These are phyloP conservation scores for Beroe ovata DNA, from an alignment of 37 sponge, comb jelly and placozoan species.

Conservation along the genomic window DNA sequence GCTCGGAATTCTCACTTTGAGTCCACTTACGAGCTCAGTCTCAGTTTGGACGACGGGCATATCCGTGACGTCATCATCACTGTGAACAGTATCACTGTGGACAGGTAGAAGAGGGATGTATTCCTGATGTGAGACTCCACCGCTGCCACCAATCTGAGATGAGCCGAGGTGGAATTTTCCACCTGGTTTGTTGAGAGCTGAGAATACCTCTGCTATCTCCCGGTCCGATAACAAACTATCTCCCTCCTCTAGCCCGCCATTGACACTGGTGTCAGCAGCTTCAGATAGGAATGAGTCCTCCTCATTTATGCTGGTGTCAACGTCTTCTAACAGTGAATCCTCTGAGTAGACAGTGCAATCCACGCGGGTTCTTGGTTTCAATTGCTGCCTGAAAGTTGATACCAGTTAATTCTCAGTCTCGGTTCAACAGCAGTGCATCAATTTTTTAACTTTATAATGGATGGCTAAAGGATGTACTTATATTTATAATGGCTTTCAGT, in stretches of 20 bases:
- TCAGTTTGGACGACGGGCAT: background rate
- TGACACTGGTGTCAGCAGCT: background rate
- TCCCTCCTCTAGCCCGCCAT: background rate
- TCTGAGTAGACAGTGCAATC: too few species aligned
- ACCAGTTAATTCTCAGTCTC: too few species aligned
- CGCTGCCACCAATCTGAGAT: background rate
- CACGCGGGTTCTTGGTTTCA: slow-evolving; percentile 9
- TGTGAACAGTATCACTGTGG: background rate
- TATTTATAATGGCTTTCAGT: too few species aligned
- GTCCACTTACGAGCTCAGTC: background rate
- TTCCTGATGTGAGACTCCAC: background rate
- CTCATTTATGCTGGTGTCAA: background rate
- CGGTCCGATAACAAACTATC: background rate
- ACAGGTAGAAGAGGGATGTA: background rate
- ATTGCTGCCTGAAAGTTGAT: slow-evolving; percentile 45
- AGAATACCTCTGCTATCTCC: slow-evolving; percentile 7
- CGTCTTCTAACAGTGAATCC: slow-evolving; percentile 29
- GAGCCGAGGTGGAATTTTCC: background rate
- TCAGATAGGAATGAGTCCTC: slow-evolving; percentile 49
- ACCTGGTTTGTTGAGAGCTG: background rate
- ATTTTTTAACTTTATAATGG: too few species aligned
- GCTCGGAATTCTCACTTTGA: background rate
- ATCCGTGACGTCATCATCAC: background rate
- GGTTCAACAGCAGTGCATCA: too few species aligned
- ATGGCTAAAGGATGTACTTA: too few species aligned